These are phyloP conservation scores for Bubo scandiacus DNA, from an alignment of 2,113 vertebrate species.

Conservation along the genomic window DNA sequence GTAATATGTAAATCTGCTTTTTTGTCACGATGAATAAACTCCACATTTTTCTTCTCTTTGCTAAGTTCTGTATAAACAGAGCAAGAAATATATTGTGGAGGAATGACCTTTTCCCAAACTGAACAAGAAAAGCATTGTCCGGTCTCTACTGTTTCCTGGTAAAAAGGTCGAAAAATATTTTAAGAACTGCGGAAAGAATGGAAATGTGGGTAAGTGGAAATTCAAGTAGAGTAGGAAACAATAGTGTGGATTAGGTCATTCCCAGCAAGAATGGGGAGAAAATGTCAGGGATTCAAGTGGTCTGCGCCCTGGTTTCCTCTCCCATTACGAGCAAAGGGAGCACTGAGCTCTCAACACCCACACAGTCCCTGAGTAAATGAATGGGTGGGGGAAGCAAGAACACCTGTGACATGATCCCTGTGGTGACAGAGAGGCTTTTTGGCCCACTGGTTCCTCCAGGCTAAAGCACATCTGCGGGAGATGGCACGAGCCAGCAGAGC, in stretches of 20 bases:
- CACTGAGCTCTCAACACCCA: neutral
- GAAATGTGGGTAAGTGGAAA: conserved; percentile 26
- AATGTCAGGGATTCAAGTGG: neutral
- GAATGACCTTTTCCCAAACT: neutral
- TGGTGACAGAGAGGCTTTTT: neutral
- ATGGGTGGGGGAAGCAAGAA: neutral
- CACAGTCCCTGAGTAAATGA: neutral
- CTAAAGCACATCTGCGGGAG: neutral
- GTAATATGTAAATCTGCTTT: neutral
- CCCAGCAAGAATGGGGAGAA: neutral
- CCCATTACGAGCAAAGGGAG: neutral
- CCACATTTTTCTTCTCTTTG: conserved; percentile 2
- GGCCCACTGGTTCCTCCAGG: neutral
- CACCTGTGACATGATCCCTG: neutral
- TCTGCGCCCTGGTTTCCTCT: neutral
- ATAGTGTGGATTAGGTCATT: conserved; percentile 18
- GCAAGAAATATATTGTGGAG: neutral
- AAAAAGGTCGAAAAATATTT: conserved; percentile 15
- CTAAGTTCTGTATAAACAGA: neutral
- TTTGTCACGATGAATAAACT: neutral
- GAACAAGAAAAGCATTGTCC: neutral
- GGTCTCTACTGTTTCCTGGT: neutral
- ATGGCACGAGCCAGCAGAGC: neutral
- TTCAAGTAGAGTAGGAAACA: conserved; percentile 35
- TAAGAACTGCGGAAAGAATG: neutral